Evolutionary conservation across 1,140 invertebrate genomes (phyloP).

Genomic region (Grapholita molesta): DNA sequence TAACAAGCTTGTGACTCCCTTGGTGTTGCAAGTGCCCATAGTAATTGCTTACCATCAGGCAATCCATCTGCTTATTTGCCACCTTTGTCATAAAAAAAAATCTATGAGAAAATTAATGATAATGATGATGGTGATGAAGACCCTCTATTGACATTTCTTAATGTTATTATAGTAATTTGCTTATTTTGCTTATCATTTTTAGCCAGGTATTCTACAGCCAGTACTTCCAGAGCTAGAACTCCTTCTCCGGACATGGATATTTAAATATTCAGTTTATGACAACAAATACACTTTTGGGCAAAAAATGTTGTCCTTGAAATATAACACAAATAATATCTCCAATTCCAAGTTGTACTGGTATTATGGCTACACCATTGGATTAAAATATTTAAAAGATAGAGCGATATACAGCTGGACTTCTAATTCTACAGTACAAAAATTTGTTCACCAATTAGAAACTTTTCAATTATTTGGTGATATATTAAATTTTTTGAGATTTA

Average conservation of each 20-base stretch:
- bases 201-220: conserved; percentile 77
- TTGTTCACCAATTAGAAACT: conserved; percentile 75
- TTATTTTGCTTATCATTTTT: conserved; percentile 50
- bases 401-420: conserved; percentile 73
- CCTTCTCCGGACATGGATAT: conserved; percentile 78
- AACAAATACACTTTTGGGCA: conserved; percentile 81
- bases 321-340: conserved; percentile 74
- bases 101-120: too few species aligned
- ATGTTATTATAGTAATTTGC: too few species aligned
- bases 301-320: conserved; percentile 80
- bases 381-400: conserved; percentile 78
- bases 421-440: conserved; percentile 72
- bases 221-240: conserved; percentile 80
- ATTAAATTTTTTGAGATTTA: conserved; percentile 81
- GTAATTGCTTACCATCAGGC: too few species aligned
- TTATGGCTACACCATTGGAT: conserved; percentile 74
- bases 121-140: too few species aligned
- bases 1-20: too few species aligned
- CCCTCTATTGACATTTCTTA: too few species aligned
- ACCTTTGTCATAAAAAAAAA: too few species aligned
- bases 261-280: conserved; percentile 78
- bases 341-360: conserved; percentile 77
- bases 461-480: conserved; percentile 78
- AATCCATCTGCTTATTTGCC: too few species aligned
- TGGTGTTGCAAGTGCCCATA: too few species aligned